Base-by-base conservation (phyloP, 2,797 vertebrate species). In the Atherinosoma microstoma region DNA sequence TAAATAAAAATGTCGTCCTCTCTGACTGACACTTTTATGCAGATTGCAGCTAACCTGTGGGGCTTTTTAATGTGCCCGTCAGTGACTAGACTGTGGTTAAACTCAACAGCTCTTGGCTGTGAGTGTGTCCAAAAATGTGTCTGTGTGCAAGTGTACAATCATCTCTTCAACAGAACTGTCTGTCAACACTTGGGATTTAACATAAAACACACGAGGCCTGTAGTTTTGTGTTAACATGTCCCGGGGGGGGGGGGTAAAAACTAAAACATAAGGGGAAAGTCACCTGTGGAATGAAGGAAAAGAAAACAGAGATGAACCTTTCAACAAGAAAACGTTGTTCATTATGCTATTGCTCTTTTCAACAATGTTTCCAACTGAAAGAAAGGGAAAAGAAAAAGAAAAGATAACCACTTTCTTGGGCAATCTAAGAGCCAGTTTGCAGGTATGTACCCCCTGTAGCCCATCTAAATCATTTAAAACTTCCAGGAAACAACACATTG, bases 21-120 rank as follows among this genome's bases (percentile, higher is more conserved):
- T 42, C 0, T 30, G 47, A 61, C 12, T 58, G 53, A 64, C 47
- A 56, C 45, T 69, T 61, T 49, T 1, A 40, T 51, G 61, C 27
- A 84, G 78, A 77, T 64, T 75, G 67, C 67, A 54, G 27, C 38
- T 27, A 24, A 75, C 58, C 53, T 67, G 64, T 38, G 35, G 69
- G 53, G n/a, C n/a, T 20, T n/a, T 57, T 58, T 40, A 36, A 72
- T 24, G 40, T 36, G 2, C 36, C 27, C 11, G 66, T 73, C 47
- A 71, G 56, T 8, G 82, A 84, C 85, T 68, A 91, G 88, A 87
- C 88, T 84, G 84, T 6, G 90, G 86, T 84, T 58, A 66, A 59
- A 29, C 2, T 49, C n/a, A 7, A 70, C 67, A 75, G 80, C 73
- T 82, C 40, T 54, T 57, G 78, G 61, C 67, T 78, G 71, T 58